Percentiles rank a stretch among this genome's conserved stretches.
phyloP scores from a whole-genome alignment of 2,113 vertebrate genomes.

The Hemichromis elongatus region DNA sequence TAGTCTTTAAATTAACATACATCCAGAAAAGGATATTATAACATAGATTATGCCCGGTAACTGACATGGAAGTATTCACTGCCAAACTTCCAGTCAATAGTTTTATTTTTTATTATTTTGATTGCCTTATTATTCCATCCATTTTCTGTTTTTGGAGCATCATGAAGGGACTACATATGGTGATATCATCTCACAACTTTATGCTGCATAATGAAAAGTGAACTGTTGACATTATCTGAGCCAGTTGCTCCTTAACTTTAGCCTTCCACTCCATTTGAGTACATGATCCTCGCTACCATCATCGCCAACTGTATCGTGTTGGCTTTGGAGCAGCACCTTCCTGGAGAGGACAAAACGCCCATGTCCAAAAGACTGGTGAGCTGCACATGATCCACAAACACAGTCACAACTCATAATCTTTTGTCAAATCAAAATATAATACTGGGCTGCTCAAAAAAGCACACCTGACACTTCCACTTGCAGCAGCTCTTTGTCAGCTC shows the following conservation, averaged over 20 bases:
- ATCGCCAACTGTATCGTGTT: constrained; percentile 97
- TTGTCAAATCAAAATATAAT: background rate
- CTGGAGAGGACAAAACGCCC: constrained; percentile 93
- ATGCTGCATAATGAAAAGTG: background rate
- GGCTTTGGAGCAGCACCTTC: constrained; percentile 95
- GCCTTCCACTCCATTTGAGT: constrained; percentile 88
- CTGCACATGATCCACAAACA: background rate
- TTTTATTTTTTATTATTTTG: background rate
- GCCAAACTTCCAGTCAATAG: background rate
- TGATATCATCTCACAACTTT: background rate
- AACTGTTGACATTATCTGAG: background rate
- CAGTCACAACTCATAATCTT: rapidly evolving
- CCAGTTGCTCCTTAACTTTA: constrained; percentile 77
- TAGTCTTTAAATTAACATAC: background rate
- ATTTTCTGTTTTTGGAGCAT: background rate
- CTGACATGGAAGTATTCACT: no score
- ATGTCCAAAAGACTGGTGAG: constrained; percentile 96
- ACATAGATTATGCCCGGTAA: no score
- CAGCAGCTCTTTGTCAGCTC: background rate
- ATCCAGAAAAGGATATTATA: background rate
- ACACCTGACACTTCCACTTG: rapidly evolving
- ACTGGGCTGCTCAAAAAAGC: background rate
- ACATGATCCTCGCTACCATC: constrained; percentile 98
- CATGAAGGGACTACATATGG: rapidly evolving
- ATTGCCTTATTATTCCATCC: background rate